phyloP scores from a whole-genome alignment of 2,888 invertebrate genomes.

The Hipparchia sbordonii region DNA sequence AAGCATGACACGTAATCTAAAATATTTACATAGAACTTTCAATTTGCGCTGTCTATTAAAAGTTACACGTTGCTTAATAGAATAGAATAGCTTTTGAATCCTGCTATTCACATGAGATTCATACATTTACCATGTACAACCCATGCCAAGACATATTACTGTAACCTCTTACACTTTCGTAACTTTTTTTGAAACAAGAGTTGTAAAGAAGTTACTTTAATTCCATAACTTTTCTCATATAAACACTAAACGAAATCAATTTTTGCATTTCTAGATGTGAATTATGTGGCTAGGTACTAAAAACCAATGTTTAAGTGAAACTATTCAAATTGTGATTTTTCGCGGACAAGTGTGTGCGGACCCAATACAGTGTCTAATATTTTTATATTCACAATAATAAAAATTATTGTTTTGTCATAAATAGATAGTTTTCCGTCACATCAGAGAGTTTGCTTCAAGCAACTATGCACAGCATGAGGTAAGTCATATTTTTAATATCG shows the following conservation, averaged over 20 bases:
- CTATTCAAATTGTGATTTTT: background rate
- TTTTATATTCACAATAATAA: conserved; percentile 5
- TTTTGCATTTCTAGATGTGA: background rate
- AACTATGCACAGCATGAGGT: background rate
- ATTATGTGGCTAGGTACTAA: background rate
- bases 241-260: background rate
- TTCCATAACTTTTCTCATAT: background rate
- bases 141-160: too few relatives aligned
- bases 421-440: background rate
- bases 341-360: conserved; percentile 7
- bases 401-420: background rate
- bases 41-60: background rate
- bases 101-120: too few relatives aligned
- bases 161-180: background rate
- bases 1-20: background rate
- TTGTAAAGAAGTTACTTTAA: background rate
- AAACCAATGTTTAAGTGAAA: background rate
- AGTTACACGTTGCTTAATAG: background rate
- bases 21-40: conserved; percentile 8
- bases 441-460: background rate
- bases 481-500: too few relatives aligned
- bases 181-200: background rate
- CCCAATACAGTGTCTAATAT: background rate
- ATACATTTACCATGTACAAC: background rate
- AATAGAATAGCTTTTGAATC: too few relatives aligned